Conservation (phyloP, 2,888 invertebrate genomes). For the Erebia ligea region DNA sequence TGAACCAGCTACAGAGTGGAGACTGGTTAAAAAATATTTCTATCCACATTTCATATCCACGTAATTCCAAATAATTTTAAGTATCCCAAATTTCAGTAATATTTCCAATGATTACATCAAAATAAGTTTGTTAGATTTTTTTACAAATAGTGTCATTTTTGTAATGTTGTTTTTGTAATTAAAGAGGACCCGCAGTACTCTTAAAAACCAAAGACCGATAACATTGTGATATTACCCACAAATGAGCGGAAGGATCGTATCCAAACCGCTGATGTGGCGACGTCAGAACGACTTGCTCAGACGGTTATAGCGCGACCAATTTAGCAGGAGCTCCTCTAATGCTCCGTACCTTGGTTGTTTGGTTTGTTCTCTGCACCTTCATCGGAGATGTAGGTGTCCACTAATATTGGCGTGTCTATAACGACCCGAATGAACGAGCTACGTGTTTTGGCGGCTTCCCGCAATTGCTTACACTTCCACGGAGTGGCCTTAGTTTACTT, state of each 20-base stretch:
- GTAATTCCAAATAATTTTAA: too few relatives aligned
- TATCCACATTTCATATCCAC: too few relatives aligned
- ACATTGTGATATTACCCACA: conserved; percentile 61
- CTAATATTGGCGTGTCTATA: conserved; percentile 57
- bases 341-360: conserved; percentile 43
- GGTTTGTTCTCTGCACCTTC: conserved; percentile 42
- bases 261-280: conserved; percentile 74
- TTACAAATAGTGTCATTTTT: too few relatives aligned
- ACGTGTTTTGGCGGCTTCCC: conserved; percentile 77
- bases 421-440: conserved; percentile 73
- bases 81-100: too few relatives aligned
- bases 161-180: neutral
- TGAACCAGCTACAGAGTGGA: too few relatives aligned
- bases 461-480: conserved; percentile 67
- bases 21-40: too few relatives aligned
- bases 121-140: too few relatives aligned
- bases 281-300: conserved; percentile 68
- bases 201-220: conserved; percentile 31
- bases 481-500: conserved; percentile 44
- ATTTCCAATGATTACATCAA: too few relatives aligned
- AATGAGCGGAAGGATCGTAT: conserved; percentile 64
- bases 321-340: conserved; percentile 54
- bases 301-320: conserved; percentile 64
- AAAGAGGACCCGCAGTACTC: neutral
- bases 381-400: conserved; percentile 50